Conservation (phyloP, 1,140 invertebrate species). For the Leptinotarsa texana region DNA sequence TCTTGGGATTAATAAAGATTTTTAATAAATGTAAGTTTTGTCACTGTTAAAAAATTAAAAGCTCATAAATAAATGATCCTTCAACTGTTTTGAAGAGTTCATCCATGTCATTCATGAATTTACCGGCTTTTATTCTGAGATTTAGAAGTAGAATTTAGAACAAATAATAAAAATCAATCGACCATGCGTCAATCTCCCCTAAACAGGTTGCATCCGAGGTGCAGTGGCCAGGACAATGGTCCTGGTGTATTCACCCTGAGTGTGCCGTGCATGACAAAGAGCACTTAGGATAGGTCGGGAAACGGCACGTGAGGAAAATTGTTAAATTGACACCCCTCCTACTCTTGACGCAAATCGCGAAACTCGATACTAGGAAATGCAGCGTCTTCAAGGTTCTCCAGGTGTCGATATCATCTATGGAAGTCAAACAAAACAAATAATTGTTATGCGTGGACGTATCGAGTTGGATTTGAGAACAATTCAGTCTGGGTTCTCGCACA, state of each 20-base stretch:
- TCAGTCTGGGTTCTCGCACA: too few species aligned
- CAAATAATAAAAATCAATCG: not conserved
- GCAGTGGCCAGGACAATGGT: conserved; percentile 37
- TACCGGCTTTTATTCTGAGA: too few species aligned
- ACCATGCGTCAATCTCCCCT: conserved; percentile 6
- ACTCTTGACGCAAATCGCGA: conserved; percentile 25
- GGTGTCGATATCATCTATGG: conserved; percentile 17
- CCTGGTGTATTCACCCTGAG: conserved; percentile 43
- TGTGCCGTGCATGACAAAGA: conserved; percentile 43
- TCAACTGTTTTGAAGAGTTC: too few species aligned
- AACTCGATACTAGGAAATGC: conserved; percentile 36
- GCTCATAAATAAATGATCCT: too few species aligned
- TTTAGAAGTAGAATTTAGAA: too few species aligned
- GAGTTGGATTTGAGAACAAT: too few species aligned
- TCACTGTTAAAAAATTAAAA: too few species aligned
- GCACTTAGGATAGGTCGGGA: conserved; percentile 45
- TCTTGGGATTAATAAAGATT: too few species aligned
- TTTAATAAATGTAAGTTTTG: too few species aligned
- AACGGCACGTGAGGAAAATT: conserved; percentile 42
- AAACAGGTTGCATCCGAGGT: conserved; percentile 11
- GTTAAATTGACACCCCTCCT: conserved; percentile 26
- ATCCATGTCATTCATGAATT: too few species aligned
- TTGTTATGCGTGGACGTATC: not conserved
- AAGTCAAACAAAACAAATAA: conserved; percentile 1
- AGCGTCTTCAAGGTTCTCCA: conserved; percentile 17